Evolutionary conservation across 2,888 invertebrate genomes (phyloP).

Genomic region (Aleiodes alternator): DNA sequence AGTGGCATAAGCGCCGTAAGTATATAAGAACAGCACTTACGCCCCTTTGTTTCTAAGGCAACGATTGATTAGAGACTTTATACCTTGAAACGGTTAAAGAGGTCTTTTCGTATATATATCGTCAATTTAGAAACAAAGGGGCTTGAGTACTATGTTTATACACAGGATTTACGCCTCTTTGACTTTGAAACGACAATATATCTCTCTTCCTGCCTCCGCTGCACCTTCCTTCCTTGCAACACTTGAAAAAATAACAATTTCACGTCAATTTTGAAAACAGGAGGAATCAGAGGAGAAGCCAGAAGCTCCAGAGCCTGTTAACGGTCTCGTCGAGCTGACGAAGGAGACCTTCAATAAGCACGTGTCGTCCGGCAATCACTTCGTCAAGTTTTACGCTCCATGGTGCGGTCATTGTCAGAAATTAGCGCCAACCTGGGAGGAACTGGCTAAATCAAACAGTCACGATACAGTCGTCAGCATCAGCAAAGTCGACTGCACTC

Average conservation of each 20-base stretch:
- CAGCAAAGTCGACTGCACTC: conserved; percentile 91
- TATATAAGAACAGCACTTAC: too few species aligned
- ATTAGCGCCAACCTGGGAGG: conserved; percentile 90
- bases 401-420: conserved; percentile 94
- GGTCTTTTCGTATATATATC: too few species aligned
- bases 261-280: not conserved
- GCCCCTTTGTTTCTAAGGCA: too few species aligned
- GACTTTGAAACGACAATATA: too few species aligned
- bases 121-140: too few species aligned
- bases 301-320: conserved; percentile 77
- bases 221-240: too few species aligned
- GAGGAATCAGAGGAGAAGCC: conserved; percentile 51
- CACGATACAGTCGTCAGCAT: conserved; percentile 83
- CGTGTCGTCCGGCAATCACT: conserved; percentile 85
- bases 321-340: conserved; percentile 83
- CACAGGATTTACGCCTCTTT: too few species aligned
- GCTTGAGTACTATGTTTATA: too few species aligned
- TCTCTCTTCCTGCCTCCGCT: too few species aligned
- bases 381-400: conserved; percentile 94
- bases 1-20: too few species aligned
- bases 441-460: conserved; percentile 83
- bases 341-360: conserved; percentile 86
- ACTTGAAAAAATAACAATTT: not conserved
- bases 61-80: too few species aligned
- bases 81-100: too few species aligned